Evolutionary conservation across 2,888 invertebrate genomes (phyloP).

Genomic region (Plutella xylostella): DNA sequence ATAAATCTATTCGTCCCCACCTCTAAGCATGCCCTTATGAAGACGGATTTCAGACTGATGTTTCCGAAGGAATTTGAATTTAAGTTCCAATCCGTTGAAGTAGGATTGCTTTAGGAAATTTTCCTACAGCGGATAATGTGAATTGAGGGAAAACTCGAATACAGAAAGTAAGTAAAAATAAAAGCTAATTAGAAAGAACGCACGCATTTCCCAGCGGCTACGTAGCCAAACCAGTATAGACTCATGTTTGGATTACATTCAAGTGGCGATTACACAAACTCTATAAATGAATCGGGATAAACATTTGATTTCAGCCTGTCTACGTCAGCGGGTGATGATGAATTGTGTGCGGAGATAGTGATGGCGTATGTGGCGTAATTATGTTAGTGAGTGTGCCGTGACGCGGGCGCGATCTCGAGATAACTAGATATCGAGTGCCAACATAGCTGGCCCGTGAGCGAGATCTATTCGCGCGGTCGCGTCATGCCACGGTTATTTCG

Average conservation of each 20-base stretch:
- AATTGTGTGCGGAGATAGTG: constrained; percentile 44
- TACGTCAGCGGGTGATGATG: constrained; percentile 50
- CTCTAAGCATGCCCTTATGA: too few species aligned
- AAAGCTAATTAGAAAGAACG: too few species aligned
- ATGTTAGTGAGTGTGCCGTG: neutral
- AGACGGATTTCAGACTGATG: too few species aligned
- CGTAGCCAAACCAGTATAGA: neutral
- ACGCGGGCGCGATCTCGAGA: neutral
- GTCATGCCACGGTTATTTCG: constrained; percentile 37
- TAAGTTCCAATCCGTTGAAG: too few species aligned
- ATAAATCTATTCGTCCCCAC: neutral
- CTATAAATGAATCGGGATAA: constrained; percentile 47
- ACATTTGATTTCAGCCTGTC: constrained; percentile 34
- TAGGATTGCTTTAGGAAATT: too few species aligned
- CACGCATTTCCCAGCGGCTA: too few species aligned
- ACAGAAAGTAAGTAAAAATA: too few species aligned
- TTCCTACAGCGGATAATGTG: too few species aligned
- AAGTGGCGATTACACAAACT: constrained; percentile 39
- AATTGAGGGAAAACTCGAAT: too few species aligned
- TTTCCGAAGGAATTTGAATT: too few species aligned
- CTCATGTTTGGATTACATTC: neutral
- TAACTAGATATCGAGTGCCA: constrained; percentile 3
- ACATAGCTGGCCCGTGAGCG: constrained; percentile 35
- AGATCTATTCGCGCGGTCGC: constrained; percentile 31
- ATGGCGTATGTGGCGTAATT: constrained; percentile 29